Base-by-base conservation (phyloP, 2,797 vertebrate genomes). In the Morus bassanus region DNA sequence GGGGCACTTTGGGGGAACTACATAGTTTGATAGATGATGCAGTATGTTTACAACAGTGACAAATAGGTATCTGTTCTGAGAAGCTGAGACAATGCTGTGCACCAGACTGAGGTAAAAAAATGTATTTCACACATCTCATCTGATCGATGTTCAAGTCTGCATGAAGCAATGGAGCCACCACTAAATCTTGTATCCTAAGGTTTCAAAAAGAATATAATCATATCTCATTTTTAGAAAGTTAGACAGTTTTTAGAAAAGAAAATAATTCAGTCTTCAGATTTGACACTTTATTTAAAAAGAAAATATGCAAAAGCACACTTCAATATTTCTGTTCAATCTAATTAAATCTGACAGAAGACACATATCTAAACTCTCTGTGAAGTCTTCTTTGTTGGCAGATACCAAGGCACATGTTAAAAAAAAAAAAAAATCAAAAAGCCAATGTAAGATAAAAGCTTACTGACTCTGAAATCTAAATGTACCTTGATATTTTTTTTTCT, bases 401-500 rank as follows among this genome's bases (percentile, higher is more conserved):
- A 56, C 10, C 5, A 56, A 87, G 8, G 1, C 30, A 30, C 28
- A 41, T 13, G 17, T 68, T n/a, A n/a, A n/a, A n/a, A 39, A 18
- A 78, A 78, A 81, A 57, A 27, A 12, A 17, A 4, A 24, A 11
- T 22, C 3, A 56, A 56, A 72, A 75, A 28, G 48, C 1, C 14
- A 72, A 14, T 24, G 6, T 6, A 63, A 51, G 7, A 8, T 63
- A 57, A 87, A 83, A 68, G 6, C 13, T 56, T 61, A 50, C 9
- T 24, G 33, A 35, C 15, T 33, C 13, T 68, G 37, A 73, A 76
- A 67, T 50, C 4, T 60, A 30, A 64, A 53, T 31, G 5, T 59
- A 41, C 6, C 5, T 50, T 1, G 0, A 2, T 7, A 23, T 25
- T 63, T 28, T 41, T 48, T 45, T 45, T 31, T n/a, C 27, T 9